A percentile compares a stretch with the other conserved stretches of the same genome.
phyloP scores from a whole-genome alignment of 2,797 vertebrate species.

The Allochrocebus solatus region DNA sequence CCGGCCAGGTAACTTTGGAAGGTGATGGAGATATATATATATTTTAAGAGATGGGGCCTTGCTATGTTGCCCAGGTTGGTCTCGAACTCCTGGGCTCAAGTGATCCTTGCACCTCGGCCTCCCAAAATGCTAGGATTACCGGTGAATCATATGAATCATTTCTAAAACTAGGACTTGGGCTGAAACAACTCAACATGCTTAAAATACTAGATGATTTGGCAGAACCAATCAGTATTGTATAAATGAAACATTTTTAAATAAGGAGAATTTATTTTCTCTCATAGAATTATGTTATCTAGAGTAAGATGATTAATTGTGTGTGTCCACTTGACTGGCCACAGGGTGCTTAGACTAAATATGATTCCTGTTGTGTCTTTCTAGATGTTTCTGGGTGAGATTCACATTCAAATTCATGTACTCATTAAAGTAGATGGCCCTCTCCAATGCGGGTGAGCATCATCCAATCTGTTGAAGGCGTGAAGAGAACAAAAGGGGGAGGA shows the following conservation, averaged over 20 bases:
- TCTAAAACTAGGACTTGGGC: not conserved
- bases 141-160: not conserved
- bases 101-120: no score
- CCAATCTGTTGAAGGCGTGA: not conserved
- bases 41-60: no score
- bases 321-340: not conserved
- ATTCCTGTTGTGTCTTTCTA: not conserved
- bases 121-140: no score
- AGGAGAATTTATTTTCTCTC: not conserved
- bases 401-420: not conserved
- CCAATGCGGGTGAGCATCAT: not conserved
- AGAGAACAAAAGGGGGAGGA: not conserved
- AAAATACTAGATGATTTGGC: not conserved
- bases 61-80: no score
- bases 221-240: not conserved
- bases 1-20: no score
- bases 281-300: not conserved
- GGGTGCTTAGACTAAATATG: not conserved
- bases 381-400: not conserved
- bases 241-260: not conserved
- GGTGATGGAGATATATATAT: no score
- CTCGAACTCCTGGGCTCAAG: no score
- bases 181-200: not conserved
- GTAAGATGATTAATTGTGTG: not conserved
- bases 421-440: not conserved